These are phyloP conservation scores for Taenaris catops DNA, from an alignment of 2,888 invertebrate genomes.

Conservation along the genomic window DNA sequence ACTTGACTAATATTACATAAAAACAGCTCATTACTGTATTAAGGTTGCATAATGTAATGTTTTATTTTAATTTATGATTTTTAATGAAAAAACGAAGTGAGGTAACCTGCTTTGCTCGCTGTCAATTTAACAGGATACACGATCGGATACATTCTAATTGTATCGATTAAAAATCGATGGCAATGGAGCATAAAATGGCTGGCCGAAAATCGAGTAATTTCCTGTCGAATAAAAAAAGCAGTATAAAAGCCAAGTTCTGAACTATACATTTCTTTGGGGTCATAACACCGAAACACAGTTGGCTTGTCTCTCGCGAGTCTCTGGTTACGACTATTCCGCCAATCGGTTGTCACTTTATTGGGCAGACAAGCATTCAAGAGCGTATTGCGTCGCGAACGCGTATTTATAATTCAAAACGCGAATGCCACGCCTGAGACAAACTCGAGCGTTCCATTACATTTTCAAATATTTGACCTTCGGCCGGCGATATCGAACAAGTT, in stretches of 20 bases:
- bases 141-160: slow-evolving; percentile 22
- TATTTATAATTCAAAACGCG: slow-evolving; percentile 29
- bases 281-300: slow-evolving; percentile 78
- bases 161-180: slow-evolving; percentile 25
- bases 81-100: slow-evolving; percentile 2
- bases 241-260: slow-evolving; percentile 49
- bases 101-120: slow-evolving; percentile 6
- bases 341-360: too few relatives aligned
- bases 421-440: slow-evolving; percentile 26
- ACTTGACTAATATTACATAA: too few relatives aligned
- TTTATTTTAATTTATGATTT: too few relatives aligned
- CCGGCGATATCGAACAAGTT: slow-evolving; percentile 27
- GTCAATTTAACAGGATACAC: slow-evolving; percentile 22
- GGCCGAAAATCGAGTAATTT: slow-evolving; percentile 61
- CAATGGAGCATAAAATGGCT: slow-evolving; percentile 63
- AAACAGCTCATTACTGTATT: too few relatives aligned
- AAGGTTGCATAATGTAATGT: too few relatives aligned
- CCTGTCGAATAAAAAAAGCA: slow-evolving; percentile 71
- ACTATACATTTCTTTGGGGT: slow-evolving; percentile 72
- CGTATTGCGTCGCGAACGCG: slow-evolving; percentile 10
- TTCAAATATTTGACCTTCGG: slow-evolving; percentile 50
- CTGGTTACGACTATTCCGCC: too few relatives aligned
- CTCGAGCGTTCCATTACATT: slow-evolving; percentile 31
- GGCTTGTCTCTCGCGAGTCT: too few relatives aligned
- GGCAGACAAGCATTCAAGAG: too few relatives aligned